Percentiles rank a stretch among this genome's conserved stretches.
phyloP scores from a whole-genome alignment of 2,888 invertebrate species.

The Ochropleura leucogaster region DNA sequence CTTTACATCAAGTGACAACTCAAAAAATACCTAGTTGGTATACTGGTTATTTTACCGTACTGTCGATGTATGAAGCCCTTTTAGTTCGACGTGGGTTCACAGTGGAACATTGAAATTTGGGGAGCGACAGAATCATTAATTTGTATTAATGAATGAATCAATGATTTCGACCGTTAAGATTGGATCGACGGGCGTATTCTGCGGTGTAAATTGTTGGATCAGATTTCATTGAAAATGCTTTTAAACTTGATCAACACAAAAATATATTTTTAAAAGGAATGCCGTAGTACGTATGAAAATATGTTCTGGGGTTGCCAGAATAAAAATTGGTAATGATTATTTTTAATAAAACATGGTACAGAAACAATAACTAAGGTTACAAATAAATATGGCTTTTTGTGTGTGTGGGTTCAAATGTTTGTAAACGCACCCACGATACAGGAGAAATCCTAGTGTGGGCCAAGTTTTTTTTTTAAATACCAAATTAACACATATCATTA shows the following conservation, averaged over 20 bases:
- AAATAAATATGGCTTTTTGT: too few species aligned
- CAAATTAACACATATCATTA: too few species aligned
- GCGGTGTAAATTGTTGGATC: background rate
- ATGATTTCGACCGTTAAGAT: slow-evolving; percentile 51
- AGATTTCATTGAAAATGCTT: background rate
- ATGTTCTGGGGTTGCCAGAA: background rate
- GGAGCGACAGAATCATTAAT: slow-evolving; percentile 54
- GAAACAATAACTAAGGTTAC: too few species aligned
- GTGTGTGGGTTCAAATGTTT: too few species aligned
- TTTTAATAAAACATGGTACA: background rate
- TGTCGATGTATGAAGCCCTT: slow-evolving; percentile 5
- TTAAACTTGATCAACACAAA: background rate
- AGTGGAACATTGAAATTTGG: slow-evolving; percentile 38
- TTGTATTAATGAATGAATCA: slow-evolving; percentile 66
- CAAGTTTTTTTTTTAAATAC: too few species aligned
- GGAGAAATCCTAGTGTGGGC: too few species aligned
- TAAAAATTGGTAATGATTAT: background rate
- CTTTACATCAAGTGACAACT: too few species aligned
- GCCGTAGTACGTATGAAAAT: background rate
- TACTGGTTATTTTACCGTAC: background rate
- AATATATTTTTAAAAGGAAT: background rate
- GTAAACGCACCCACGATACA: too few species aligned
- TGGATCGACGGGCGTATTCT: slow-evolving; percentile 18
- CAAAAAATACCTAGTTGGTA: background rate
- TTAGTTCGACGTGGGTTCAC: slow-evolving; percentile 15